phyloP scores from a whole-genome alignment of 2,888 invertebrate genomes.

The Hesperia comma region DNA sequence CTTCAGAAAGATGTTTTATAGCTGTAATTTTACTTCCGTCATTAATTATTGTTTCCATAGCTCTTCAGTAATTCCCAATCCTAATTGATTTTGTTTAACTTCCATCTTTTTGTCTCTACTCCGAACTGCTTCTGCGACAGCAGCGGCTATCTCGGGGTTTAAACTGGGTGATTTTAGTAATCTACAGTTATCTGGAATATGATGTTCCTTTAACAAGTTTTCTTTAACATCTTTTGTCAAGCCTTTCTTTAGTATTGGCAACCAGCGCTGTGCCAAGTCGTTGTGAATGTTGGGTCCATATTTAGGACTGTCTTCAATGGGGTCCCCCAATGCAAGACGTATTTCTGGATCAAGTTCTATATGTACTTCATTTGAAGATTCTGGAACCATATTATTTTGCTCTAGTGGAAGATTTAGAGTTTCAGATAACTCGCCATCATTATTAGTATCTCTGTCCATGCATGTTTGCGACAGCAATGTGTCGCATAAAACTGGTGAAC shows the following conservation, averaged over 20 bases:
- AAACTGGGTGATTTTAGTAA: slow-evolving; percentile 35
- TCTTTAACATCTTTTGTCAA: slow-evolving; percentile 7
- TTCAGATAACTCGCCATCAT: no score
- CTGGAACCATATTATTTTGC: no score
- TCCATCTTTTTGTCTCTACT: slow-evolving; percentile 34
- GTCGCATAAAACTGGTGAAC: no score
- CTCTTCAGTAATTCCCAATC: slow-evolving; percentile 39
- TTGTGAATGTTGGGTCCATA: not conserved
- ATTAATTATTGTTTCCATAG: slow-evolving; percentile 15
- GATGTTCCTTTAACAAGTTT: slow-evolving; percentile 1
- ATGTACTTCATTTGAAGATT: no score
- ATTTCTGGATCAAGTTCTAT: no score
- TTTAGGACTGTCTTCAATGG: no score
- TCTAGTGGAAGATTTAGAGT: no score
- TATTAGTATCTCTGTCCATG: no score
- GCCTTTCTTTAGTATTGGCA: slow-evolving; percentile 7
- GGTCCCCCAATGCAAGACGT: no score
- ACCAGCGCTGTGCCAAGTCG: not conserved
- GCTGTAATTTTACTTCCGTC: slow-evolving; percentile 30
- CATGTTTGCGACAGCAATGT: no score
- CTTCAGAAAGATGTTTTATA: slow-evolving; percentile 32
- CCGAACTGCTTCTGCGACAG: slow-evolving; percentile 11
- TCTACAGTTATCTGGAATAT: slow-evolving; percentile 2
- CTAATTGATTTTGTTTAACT: slow-evolving; percentile 38
- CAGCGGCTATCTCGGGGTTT: slow-evolving; percentile 41